These are phyloP conservation scores for human (Homo sapiens) DNA, from an alignment of 2,113 vertebrate species.

Conservation along the genomic window GRCh38 chr17:21317001-21317500, in stretches of 20 bases:
- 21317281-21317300: not conserved
- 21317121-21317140: not conserved
- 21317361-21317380: not conserved
- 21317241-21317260: not conserved
- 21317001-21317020: not conserved
- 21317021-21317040: not conserved
- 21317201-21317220: not conserved
- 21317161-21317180: not conserved
- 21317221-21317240: too few relatives aligned
- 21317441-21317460: conserved; percentile 51
- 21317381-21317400: not conserved
- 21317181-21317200: not conserved
- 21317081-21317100: too few relatives aligned
- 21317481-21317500: conserved; percentile 44
- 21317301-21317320: rapidly evolving
- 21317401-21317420: not conserved
- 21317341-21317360: not conserved
- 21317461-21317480: conserved; percentile 56
- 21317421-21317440: not conserved
- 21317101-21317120: not conserved
- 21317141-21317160: not conserved
- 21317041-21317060: not conserved
- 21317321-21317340: too few relatives aligned
- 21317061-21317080: not conserved
- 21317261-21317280: not conserved